These are phyloP conservation scores for Coregonus ussuriensis DNA, from an alignment of 2,797 vertebrate species.

Conservation along the genomic window DNA sequence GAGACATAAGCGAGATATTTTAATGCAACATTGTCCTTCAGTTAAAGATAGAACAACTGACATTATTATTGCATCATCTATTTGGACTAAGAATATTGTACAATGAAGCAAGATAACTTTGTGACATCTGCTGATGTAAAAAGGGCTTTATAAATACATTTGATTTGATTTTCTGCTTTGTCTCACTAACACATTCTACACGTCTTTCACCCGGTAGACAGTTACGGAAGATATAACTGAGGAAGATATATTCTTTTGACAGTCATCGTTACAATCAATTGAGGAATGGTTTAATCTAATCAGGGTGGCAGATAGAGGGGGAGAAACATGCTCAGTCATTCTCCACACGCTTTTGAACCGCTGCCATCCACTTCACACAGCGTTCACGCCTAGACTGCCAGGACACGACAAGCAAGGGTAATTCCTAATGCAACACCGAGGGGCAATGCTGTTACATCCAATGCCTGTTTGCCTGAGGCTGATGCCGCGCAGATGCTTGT, in stretches of 20 bases:
- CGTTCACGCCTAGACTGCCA: not conserved
- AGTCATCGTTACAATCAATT: not conserved
- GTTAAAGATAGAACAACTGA: not conserved
- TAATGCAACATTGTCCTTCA: not conserved
- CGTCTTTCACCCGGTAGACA: not conserved
- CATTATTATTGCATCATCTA: not conserved
- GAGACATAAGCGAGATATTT: not conserved
- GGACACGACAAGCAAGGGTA: not conserved
- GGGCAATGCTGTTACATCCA: no score
- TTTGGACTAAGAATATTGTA: not conserved
- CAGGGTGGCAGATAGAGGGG: not conserved
- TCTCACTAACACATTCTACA: not conserved
- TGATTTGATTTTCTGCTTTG: no score
- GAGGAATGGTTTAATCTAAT: not conserved
- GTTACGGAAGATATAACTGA: not conserved
- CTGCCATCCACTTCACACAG: slow-evolving; percentile 2
- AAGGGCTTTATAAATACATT: no score
- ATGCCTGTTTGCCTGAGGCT: no score
- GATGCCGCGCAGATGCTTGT: no score
- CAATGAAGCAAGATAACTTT: not conserved
- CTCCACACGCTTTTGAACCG: not conserved
- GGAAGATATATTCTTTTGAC: not conserved
- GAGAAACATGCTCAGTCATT: not conserved
- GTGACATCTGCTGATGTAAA: not conserved
- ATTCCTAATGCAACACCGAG: not conserved